Conservation (phyloP, 1,140 invertebrate genomes). For the Zaprionus nigranus region DNA sequence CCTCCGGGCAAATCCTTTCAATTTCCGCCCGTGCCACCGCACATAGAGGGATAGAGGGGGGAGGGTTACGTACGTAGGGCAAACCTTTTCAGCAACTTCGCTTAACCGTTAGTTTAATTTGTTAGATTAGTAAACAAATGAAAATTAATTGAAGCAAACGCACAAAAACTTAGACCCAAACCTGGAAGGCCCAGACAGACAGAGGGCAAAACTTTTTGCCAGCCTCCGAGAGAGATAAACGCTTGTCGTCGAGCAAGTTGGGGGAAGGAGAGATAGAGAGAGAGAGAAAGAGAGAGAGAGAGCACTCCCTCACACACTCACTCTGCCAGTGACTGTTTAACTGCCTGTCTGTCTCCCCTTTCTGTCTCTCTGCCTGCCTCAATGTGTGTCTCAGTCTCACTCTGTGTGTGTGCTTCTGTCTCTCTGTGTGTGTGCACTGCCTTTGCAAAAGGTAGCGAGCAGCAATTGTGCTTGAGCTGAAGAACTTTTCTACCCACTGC, state of each 20-base stretch:
- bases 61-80: too few relatives aligned
- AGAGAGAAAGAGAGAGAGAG: too few relatives aligned
- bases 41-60: too few relatives aligned
- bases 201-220: conserved; percentile 60
- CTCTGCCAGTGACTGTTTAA: conserved; percentile 4
- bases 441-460: conserved; percentile 58
- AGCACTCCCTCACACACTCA: conserved; percentile 1
- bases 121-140: conserved; percentile 83
- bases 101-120: conserved; percentile 82
- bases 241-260: conserved; percentile 51
- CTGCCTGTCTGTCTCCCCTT: neutral
- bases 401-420: neutral
- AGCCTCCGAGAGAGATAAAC: conserved; percentile 63
- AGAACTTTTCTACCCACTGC: conserved; percentile 46
- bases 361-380: neutral
- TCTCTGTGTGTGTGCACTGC: neutral
- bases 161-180: conserved; percentile 73
- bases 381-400: conserved; percentile 1
- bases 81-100: conserved; percentile 33
- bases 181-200: conserved; percentile 42
- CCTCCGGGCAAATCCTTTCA: conserved; percentile 42
- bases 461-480: conserved; percentile 55
- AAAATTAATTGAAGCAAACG: conserved; percentile 83
- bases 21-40: conserved; percentile 36
- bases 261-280: too few relatives aligned